Base-by-base conservation (phyloP, 2,797 vertebrate species). In the Acanthopagrus latus region DNA sequence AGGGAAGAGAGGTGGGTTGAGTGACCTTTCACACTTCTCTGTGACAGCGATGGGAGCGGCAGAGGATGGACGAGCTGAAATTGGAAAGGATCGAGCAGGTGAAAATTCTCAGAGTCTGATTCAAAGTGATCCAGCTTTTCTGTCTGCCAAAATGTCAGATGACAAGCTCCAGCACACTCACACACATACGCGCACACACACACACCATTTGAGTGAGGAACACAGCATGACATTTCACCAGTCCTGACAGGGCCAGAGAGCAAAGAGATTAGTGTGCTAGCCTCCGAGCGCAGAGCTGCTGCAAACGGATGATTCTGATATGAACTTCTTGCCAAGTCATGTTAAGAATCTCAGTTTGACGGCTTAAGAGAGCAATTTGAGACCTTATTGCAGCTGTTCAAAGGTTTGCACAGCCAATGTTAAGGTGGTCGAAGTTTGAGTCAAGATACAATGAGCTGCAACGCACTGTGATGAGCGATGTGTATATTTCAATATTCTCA, bases 111-210 rank as follows among this genome's bases (percentile, higher is more conserved):
- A 23, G 17, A 82, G 64, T 78, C 74, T 33, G 78, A 86, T 82
- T 86, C 83, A 82, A 83, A 80, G 75, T 33, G 80, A 88, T 78
- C 60, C 47, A 25, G 51, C 55, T 76, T 84, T 74, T 74, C 80
- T 71, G 56, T 76, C 60, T 67, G 73, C 72, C 65, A 78, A 85
- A 90, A 91, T 89, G 78, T 88, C 82, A 86, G 74, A 83, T 41
- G 81, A 74, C 80, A 81, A 76, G 74, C 68, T 33, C 50, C 1
- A 23, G 23, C 23, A 48, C 62, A 46, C 33, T 27, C 47, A 66
- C 27, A 44, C 29, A 48, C 70, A 51, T 16, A 63, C 51, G 59
- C 44, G 58, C 46, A 51, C 71, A 38, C 13, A 69, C 58, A 72
- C 41, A 67, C 52, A 14, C 2, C 8, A 8, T 38, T 51, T 60